Evolutionary conservation across 1,140 invertebrate genomes (phyloP).

Genomic region (Cecropterus lyciades): DNA sequence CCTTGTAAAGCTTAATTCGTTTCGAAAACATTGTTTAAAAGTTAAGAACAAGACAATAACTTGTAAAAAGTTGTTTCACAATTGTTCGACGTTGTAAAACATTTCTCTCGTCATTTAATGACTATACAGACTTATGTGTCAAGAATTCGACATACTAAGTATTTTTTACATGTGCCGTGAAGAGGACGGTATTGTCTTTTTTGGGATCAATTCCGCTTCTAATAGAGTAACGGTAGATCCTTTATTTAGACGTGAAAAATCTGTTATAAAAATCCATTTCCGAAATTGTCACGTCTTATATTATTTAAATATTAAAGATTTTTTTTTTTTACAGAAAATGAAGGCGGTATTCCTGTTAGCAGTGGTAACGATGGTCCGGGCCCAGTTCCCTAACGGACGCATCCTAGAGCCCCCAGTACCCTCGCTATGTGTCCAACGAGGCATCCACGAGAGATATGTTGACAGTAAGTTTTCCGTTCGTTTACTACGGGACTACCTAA

Average conservation of each 20-base stretch:
- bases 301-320: not conserved
- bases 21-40: slow-evolving; percentile 4
- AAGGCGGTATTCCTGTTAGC: slow-evolving; percentile 62
- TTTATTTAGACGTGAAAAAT: too few species aligned
- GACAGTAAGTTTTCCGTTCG: slow-evolving; percentile 87
- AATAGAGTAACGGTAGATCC: too few species aligned
- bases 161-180: too few species aligned
- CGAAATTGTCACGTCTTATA: too few species aligned
- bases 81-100: not conserved
- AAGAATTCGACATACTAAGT: not conserved
- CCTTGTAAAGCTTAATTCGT: not conserved
- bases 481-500: too few species aligned
- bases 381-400: slow-evolving; percentile 88
- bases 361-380: slow-evolving; percentile 81
- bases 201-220: too few species aligned
- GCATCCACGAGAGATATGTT: slow-evolving; percentile 86
- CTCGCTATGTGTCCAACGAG: slow-evolving; percentile 88
- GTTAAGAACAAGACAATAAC: not conserved
- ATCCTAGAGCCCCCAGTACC: slow-evolving; percentile 90
- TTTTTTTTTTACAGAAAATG: slow-evolving; percentile 65
- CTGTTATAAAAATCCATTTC: too few species aligned
- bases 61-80: slow-evolving; percentile 4
- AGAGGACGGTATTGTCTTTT: too few species aligned
- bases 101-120: not conserved
- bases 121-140: not conserved